A percentile compares a stretch with the other conserved stretches of the same genome.
phyloP scores from a whole-genome alignment of 2,113 vertebrate genomes.

The Peromyscus maniculatus region DNA sequence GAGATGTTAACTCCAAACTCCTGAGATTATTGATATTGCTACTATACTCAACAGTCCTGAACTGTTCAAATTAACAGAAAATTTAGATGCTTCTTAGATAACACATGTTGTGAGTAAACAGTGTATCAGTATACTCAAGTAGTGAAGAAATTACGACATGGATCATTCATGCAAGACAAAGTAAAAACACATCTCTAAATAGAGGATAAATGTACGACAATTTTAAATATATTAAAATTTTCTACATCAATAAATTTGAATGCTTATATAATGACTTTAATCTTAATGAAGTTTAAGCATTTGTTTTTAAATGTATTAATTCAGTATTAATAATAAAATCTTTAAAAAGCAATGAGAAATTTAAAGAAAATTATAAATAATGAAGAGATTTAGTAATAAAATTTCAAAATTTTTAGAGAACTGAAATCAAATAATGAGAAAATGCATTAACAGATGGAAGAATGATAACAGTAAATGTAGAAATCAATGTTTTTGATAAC shows the following conservation, averaged over 20 bases:
- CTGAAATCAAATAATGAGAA: neutral
- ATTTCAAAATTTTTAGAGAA: neutral
- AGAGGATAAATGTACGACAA: neutral
- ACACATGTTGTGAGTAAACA: neutral
- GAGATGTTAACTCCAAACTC: neutral
- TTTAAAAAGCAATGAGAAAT: neutral
- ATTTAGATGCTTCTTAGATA: neutral
- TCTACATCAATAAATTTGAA: neutral
- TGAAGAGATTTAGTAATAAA: neutral
- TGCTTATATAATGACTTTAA: neutral
- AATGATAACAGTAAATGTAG: neutral
- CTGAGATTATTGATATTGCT: neutral
- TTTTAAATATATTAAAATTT: neutral
- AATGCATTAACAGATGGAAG: neutral
- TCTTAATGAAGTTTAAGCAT: neutral
- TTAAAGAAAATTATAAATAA: neutral
- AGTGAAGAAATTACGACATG: neutral
- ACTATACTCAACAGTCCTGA: neutral
- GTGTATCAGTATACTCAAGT: neutral
- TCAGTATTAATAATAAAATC: neutral
- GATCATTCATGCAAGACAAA: neutral
- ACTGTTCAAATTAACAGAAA: neutral
- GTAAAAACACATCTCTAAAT: neutral
- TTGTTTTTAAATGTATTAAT: constrained; percentile 2
- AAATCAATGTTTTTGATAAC: neutral